phyloP scores from a whole-genome alignment of 2,888 invertebrate species.

The Kryphioiulus occultus region DNA sequence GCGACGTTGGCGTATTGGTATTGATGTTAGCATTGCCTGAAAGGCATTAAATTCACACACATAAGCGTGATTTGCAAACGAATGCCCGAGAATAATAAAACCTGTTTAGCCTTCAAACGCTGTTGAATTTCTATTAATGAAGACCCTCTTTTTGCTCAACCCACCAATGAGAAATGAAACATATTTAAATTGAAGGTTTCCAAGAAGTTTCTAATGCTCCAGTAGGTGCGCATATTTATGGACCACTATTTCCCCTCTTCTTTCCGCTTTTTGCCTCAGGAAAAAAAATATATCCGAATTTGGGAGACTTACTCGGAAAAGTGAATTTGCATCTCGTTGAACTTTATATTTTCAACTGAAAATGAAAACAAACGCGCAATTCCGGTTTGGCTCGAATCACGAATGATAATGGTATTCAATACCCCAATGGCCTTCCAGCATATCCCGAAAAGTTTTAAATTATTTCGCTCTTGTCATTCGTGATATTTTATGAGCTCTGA shows the following conservation, averaged over 20 bases:
- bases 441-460: not conserved
- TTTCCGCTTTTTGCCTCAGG: not conserved
- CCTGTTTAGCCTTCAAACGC: not conserved
- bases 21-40: not conserved
- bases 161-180: not conserved
- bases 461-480: not conserved
- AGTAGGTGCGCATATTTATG: not conserved
- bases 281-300: not conserved
- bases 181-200: not conserved
- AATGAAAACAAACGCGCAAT: slow-evolving; percentile 11
- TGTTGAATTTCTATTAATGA: slow-evolving; percentile 18
- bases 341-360: slow-evolving; percentile 18
- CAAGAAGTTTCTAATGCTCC: not conserved
- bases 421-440: not conserved
- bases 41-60: slow-evolving; percentile 32
- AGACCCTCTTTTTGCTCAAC: not conserved
- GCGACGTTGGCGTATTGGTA: not conserved
- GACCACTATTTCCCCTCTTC: not conserved
- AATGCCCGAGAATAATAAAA: not conserved
- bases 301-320: slow-evolving; percentile 12
- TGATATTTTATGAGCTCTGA: not conserved
- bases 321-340: slow-evolving; percentile 32
- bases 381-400: not conserved
- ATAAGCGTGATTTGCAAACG: slow-evolving; percentile 32
- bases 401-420: not conserved